Percentiles rank a stretch among this genome's conserved stretches.
These are phyloP conservation scores for Pseudochromis fuscus DNA, from an alignment of 2,797 vertebrate genomes.

Conservation along the genomic window DNA sequence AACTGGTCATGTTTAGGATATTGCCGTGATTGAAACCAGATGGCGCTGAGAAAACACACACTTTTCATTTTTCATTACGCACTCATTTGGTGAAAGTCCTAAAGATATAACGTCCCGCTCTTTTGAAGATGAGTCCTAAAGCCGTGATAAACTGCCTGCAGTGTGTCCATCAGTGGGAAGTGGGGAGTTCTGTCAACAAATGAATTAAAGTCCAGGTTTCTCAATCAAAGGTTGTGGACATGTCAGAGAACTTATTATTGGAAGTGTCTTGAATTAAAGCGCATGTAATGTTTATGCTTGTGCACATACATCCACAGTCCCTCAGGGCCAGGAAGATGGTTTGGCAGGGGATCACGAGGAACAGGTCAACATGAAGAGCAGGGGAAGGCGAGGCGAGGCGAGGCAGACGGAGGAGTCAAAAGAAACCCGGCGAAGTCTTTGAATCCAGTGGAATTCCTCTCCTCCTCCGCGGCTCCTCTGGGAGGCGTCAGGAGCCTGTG, in stretches of 20 bases:
- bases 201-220: slow-evolving; percentile 44
- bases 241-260: slow-evolving; percentile 33
- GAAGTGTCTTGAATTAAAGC: slow-evolving; percentile 34
- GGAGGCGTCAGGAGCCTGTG: slow-evolving; percentile 85
- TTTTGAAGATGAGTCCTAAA: slow-evolving; percentile 51
- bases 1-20: slow-evolving; percentile 78
- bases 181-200: no score
- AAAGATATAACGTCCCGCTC: slow-evolving; percentile 42
- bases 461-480: slow-evolving; percentile 83
- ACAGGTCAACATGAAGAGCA: slow-evolving; percentile 73
- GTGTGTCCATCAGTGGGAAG: no score
- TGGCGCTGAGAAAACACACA: slow-evolving; percentile 71
- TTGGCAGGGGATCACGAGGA: slow-evolving; percentile 67
- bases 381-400: slow-evolving; percentile 46
- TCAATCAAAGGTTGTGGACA: slow-evolving; percentile 46
- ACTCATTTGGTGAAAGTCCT: slow-evolving; percentile 60
- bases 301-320: slow-evolving; percentile 43
- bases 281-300: slow-evolving; percentile 35
- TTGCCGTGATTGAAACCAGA: slow-evolving; percentile 77
- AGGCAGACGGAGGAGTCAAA: slow-evolving; percentile 71
- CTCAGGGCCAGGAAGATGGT: slow-evolving; percentile 63
- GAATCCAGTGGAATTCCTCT: slow-evolving; percentile 85
- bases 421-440: slow-evolving; percentile 80
- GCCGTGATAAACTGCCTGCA: slow-evolving; percentile 41
- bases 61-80: slow-evolving; percentile 79